phyloP scores from a whole-genome alignment of 2,888 invertebrate genomes.

The Drosophila limbata region DNA sequence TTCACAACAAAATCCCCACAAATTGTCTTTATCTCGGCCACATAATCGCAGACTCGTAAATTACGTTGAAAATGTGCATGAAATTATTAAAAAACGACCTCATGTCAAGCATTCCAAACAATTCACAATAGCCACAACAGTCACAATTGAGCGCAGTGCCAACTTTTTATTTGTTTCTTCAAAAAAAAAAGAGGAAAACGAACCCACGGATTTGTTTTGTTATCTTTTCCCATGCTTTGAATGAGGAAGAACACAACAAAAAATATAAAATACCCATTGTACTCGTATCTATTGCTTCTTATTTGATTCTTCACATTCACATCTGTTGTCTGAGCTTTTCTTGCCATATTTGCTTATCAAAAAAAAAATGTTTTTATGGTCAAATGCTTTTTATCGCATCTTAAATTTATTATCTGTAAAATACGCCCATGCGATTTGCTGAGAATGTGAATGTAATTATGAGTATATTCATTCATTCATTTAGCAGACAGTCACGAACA shows the following conservation, averaged over 20 bases:
- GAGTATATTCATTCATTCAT: constrained; percentile 39
- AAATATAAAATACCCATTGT: constrained; percentile 41
- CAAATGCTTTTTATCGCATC: constrained; percentile 69
- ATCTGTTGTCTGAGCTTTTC: constrained; percentile 42
- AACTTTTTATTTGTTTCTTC: not conserved
- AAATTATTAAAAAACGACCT: constrained; percentile 40
- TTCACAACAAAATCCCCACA: constrained; percentile 42
- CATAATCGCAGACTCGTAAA: constrained; percentile 33
- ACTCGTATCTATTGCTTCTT: constrained; percentile 28
- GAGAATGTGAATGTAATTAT: constrained; percentile 48
- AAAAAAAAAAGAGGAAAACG: constrained; percentile 12
- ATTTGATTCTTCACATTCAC: constrained; percentile 18
- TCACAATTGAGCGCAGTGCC: constrained; percentile 29
- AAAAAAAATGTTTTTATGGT: constrained; percentile 54
- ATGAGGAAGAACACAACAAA: constrained; percentile 19
- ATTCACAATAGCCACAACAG: constrained; percentile 38
- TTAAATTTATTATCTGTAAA: constrained; percentile 71
- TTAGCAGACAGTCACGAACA: constrained; percentile 23
- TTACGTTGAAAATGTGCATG: constrained; percentile 21
- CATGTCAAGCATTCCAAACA: constrained; percentile 37
- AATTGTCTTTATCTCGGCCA: constrained; percentile 36
- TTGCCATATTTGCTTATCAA: constrained; percentile 60
- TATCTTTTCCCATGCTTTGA: constrained; percentile 62
- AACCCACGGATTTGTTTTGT: constrained; percentile 64
- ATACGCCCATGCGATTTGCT: constrained; percentile 68